Evolutionary conservation across 2,113 vertebrate genomes (phyloP).

Genomic region (Gymnorhina tibicen): DNA sequence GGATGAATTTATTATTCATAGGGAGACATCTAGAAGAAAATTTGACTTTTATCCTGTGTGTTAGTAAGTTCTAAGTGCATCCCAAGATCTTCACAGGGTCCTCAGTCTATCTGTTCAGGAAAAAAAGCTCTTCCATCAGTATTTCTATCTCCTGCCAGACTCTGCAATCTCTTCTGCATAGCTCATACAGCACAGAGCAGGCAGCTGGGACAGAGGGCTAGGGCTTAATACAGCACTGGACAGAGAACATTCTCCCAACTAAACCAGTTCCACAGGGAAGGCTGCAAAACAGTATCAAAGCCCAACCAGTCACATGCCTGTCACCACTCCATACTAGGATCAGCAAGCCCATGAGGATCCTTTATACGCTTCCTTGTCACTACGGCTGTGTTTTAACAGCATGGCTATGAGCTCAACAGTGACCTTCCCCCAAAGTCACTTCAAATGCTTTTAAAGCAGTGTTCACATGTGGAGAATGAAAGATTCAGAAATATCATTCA

Average conservation of each 20-base stretch:
- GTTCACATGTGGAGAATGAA: neutral
- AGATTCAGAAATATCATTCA: neutral
- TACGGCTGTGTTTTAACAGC: neutral
- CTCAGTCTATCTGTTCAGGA: neutral
- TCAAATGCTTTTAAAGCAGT: neutral
- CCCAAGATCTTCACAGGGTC: neutral
- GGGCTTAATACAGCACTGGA: neutral
- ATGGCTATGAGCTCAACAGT: rapidly evolving
- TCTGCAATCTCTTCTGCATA: neutral
- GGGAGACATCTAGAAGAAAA: neutral
- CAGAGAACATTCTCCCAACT: neutral
- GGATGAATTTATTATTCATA: neutral
- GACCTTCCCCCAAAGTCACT: neutral
- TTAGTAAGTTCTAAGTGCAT: neutral
- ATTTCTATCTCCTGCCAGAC: neutral
- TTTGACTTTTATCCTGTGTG: neutral
- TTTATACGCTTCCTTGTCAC: neutral
- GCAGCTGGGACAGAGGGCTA: neutral
- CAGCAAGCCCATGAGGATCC: neutral
- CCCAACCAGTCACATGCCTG: neutral
- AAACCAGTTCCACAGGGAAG: neutral
- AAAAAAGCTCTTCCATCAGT: neutral
- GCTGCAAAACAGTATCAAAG: neutral
- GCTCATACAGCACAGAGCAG: neutral
- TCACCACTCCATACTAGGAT: too few relatives aligned